Conservation (phyloP, 2,113 vertebrate genomes). For the Ochotona curzoniae region DNA sequence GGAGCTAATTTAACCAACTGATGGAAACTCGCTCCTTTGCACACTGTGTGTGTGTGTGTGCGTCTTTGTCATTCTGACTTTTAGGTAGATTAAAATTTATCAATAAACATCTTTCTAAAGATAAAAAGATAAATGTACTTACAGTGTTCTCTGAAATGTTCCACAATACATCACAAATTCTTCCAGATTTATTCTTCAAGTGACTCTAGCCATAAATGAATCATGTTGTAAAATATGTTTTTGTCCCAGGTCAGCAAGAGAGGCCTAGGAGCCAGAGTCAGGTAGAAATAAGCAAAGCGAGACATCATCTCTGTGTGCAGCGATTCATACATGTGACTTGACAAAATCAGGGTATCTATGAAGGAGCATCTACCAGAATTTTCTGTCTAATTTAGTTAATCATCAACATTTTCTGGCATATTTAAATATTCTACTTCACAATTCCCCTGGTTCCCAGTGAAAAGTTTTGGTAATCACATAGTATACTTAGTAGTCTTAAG, state of each 20-base stretch:
- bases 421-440: slow-evolving; percentile 12
- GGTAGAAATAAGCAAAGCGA: not conserved
- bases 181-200: not conserved
- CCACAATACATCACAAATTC: not conserved
- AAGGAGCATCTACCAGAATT: not conserved
- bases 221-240: slow-evolving; percentile 20
- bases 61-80: too few species aligned
- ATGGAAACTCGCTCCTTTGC: too few species aligned
- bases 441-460: too few species aligned
- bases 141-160: slow-evolving; percentile 3
- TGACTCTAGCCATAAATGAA: not conserved
- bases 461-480: not conserved
- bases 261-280: not conserved
- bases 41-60: too few species aligned
- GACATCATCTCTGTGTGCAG: not conserved
- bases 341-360: slow-evolving; percentile 7
- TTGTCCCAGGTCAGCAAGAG: not conserved
- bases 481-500: not conserved
- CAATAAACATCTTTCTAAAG: too few species aligned
- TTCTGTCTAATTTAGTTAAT: slow-evolving; percentile 47
- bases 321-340: not conserved
- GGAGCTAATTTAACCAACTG: too few species aligned
- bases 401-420: not conserved
- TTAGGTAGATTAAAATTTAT: too few species aligned
- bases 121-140: not conserved